Conservation (phyloP, 2,113 vertebrate genomes). For the Lepisosteus osseus region DNA sequence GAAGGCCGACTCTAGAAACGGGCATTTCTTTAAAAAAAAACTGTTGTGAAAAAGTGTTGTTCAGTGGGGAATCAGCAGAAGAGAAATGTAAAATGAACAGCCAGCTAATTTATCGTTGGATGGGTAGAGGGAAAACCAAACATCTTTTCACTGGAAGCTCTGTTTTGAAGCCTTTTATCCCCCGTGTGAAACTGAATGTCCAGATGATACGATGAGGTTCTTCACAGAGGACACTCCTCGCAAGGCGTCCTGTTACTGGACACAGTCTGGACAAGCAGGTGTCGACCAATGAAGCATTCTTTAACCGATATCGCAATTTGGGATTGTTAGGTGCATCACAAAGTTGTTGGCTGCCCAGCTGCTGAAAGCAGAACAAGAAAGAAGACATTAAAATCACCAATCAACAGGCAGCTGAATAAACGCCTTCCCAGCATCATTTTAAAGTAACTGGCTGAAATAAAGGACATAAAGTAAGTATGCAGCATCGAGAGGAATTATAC, state of each 20-base stretch:
- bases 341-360: slow-evolving; percentile 92
- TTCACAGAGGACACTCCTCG: no score
- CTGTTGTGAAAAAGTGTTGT: neutral
- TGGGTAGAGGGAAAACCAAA: neutral
- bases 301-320: slow-evolving; percentile 36
- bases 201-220: no score
- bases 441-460: no score
- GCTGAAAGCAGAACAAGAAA: slow-evolving; percentile 58
- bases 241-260: slow-evolving; percentile 6
- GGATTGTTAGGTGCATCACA: slow-evolving; percentile 68
- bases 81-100: neutral
- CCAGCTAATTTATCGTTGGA: neutral
- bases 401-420: no score
- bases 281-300: slow-evolving; percentile 48
- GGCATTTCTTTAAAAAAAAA: neutral
- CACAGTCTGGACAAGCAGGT: slow-evolving; percentile 51
- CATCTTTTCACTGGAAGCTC: no score
- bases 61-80: neutral
- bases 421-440: no score
- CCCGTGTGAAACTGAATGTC: no score
- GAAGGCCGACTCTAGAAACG: neutral
- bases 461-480: no score
- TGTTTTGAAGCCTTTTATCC: no score
- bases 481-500: no score
- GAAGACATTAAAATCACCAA: neutral